Conservation (phyloP, 2,113 vertebrate species). For the Tylochromis polylepis region DNA sequence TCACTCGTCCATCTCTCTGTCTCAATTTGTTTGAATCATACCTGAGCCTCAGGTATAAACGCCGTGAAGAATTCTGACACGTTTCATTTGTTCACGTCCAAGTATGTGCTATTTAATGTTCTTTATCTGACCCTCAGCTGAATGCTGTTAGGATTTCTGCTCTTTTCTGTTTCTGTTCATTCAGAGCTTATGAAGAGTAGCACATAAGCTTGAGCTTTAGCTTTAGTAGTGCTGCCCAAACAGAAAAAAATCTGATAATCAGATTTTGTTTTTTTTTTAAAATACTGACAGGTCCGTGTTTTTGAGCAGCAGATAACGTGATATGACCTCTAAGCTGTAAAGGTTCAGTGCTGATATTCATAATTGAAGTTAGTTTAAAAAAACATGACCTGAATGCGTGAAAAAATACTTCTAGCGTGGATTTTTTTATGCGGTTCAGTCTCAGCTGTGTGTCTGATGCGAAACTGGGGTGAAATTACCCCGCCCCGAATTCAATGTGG, state of each 20-base stretch:
- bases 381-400: not conserved
- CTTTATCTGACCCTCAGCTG: not conserved
- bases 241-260: too few species aligned
- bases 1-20: not conserved
- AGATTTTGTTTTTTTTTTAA: accelerated
- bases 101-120: not conserved
- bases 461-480: not conserved
- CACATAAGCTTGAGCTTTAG: not conserved
- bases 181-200: not conserved
- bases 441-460: not conserved
- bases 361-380: not conserved
- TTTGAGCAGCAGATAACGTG: not conserved
- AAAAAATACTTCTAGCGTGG: not conserved
- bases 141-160: not conserved
- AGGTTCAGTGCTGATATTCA: not conserved
- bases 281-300: not conserved
- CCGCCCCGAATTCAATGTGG: accelerated
- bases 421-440: not conserved
- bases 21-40: not conserved
- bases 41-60: not conserved
- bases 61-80: not conserved
- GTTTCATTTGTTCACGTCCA: not conserved
- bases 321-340: not conserved
- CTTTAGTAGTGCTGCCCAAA: not conserved
- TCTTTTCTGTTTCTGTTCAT: not conserved